A percentile compares a stretch with the other conserved stretches of the same genome.
Conservation (phyloP, 2,113 vertebrate species). For the Sitta europaea region DNA sequence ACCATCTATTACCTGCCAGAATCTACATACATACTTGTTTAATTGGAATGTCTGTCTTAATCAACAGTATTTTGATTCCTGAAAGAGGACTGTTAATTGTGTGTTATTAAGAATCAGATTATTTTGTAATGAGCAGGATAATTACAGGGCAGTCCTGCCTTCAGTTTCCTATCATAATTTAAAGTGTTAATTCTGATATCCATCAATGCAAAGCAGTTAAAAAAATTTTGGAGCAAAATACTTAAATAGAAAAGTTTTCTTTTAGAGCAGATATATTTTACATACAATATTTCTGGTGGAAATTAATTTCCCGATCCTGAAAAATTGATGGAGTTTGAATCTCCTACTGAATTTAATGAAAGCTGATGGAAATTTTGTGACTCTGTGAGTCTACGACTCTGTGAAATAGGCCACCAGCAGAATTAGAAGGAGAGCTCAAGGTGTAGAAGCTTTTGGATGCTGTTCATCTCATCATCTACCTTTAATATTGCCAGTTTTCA, state of each 20-base stretch:
- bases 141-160: not conserved
- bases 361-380: not conserved
- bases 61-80: not conserved
- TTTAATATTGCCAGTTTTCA: not conserved
- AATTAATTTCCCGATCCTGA: not conserved
- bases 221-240: not conserved
- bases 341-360: not conserved
- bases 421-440: not conserved
- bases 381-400: not conserved
- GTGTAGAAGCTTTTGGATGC: not conserved
- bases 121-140: slow-evolving; percentile 1
- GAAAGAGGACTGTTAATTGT: not conserved
- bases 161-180: not conserved
- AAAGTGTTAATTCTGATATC: not conserved
- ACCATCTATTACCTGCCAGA: not conserved
- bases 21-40: not conserved
- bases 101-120: not conserved
- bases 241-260: not conserved
- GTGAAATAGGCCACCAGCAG: not conserved
- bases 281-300: not conserved
- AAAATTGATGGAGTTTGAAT: not conserved
- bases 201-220: not conserved
- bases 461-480: not conserved
- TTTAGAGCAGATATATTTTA: not conserved
- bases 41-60: not conserved